Evolutionary conservation across 1,140 invertebrate genomes (phyloP).

Genomic region (Sycophaga agraensis): DNA sequence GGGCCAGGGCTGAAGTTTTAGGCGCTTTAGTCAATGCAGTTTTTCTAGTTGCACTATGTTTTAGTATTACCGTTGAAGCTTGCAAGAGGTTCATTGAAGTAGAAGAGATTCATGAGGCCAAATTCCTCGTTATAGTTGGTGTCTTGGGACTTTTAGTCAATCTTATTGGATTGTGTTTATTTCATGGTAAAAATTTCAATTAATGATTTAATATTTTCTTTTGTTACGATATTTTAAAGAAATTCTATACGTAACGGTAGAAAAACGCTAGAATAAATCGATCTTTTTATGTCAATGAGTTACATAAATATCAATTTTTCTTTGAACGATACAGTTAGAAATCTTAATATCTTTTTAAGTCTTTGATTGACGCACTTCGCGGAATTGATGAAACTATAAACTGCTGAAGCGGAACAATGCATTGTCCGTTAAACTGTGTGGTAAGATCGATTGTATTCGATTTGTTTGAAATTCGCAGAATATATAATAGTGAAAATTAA

Average conservation of each 20-base stretch:
- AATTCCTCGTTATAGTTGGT: constrained; percentile 76
- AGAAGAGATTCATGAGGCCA: constrained; percentile 78
- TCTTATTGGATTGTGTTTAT: constrained; percentile 77
- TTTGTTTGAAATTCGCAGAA: no score
- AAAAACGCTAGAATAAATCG: no score
- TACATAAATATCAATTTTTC: no score
- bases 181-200: constrained; percentile 67
- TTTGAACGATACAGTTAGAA: neutral
- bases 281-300: no score
- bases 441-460: no score
- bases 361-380: no score
- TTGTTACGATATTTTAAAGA: no score
- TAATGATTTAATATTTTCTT: neutral
- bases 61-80: constrained; percentile 89
- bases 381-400: no score
- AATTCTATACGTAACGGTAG: no score
- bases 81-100: constrained; percentile 86
- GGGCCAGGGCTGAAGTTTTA: constrained; percentile 90
- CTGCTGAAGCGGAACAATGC: no score
- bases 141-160: constrained; percentile 80
- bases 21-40: constrained; percentile 91
- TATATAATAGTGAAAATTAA: no score
- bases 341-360: neutral
- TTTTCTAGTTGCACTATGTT: constrained; percentile 90
- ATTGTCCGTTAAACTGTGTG: no score